Evolutionary conservation across 2,797 vertebrate genomes (phyloP).

Genomic region (Eospalax fontanierii): DNA sequence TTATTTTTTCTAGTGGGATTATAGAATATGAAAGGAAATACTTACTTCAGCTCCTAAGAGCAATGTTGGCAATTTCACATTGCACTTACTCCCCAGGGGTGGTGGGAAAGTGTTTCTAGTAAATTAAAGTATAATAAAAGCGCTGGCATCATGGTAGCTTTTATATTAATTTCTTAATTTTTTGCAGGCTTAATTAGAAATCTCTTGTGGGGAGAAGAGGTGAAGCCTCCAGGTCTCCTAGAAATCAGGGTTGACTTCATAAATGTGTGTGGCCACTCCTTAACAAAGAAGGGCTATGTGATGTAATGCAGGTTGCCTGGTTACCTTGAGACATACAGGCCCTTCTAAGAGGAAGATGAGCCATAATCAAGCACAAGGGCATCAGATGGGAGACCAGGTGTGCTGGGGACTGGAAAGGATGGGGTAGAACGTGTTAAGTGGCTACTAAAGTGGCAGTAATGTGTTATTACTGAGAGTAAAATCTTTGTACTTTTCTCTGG

Average conservation of each 20-base stretch:
- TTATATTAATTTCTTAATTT: constrained; percentile 89
- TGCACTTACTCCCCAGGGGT: constrained; percentile 84
- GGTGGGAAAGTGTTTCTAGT: constrained; percentile 86
- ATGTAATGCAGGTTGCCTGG: rapidly evolving
- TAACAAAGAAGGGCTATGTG: rapidly evolving
- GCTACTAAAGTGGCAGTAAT: background rate
- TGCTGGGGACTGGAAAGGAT: too few relatives aligned
- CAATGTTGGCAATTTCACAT: constrained; percentile 90
- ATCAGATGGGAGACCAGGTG: background rate
- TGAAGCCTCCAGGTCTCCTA: background rate
- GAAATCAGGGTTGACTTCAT: background rate
- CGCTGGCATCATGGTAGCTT: constrained; percentile 86
- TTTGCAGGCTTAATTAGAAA: constrained; percentile 84
- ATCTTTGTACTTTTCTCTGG: background rate
- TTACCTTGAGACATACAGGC: rapidly evolving
- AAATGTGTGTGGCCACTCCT: background rate
- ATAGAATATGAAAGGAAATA: constrained; percentile 87
- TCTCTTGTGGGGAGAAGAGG: constrained; percentile 71
- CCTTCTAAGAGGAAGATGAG: background rate
- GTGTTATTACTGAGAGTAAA: rapidly evolving
- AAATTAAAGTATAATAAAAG: constrained; percentile 90
- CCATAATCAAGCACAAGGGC: background rate
- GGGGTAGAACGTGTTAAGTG: rapidly evolving
- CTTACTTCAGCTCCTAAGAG: constrained; percentile 90
- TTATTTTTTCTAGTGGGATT: constrained; percentile 84